Evolutionary conservation across 53 echinoderm and acorn worm species (phyloP).

Genomic region (Paelopatides confundens): DNA sequence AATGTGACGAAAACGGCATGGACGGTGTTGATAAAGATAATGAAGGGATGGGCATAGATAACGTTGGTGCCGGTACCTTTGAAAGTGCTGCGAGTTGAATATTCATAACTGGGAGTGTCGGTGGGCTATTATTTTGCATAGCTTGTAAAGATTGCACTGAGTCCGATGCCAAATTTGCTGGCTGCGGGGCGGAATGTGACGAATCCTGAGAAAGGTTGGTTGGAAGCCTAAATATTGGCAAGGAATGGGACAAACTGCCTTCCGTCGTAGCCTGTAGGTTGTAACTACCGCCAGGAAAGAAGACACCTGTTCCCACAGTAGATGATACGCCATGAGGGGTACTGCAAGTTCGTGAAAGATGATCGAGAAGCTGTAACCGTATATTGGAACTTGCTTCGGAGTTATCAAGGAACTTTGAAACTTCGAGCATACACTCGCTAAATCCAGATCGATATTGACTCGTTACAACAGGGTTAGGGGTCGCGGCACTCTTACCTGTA

Average conservation of each 20-base stretch:
- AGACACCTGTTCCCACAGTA: neutral
- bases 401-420: conserved; percentile 71
- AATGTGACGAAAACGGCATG: neutral
- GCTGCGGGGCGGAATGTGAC: conserved; percentile 34
- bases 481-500: conserved; percentile 19
- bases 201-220: conserved; percentile 10
- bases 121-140: conserved; percentile 41
- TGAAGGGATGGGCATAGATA: neutral
- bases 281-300: neutral
- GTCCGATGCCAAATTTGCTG: conserved; percentile 32
- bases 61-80: conserved; percentile 3
- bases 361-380: conserved; percentile 69
- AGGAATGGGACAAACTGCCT: conserved; percentile 12
- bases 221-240: conserved; percentile 32
- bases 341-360: conserved; percentile 68
- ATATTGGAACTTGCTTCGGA: conserved; percentile 48
- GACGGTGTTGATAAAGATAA: neutral
- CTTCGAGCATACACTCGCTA: conserved; percentile 85
- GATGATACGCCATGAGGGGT: conserved; percentile 24
- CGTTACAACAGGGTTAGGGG: conserved; percentile 53
- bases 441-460: conserved; percentile 83
- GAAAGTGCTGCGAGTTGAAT: conserved; percentile 27
- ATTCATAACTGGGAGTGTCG: conserved; percentile 42
- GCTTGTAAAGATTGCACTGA: conserved; percentile 50
- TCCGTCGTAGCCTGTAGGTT: neutral